Conservation (phyloP, 2,797 vertebrate species). For the Muscicapa striata region DNA sequence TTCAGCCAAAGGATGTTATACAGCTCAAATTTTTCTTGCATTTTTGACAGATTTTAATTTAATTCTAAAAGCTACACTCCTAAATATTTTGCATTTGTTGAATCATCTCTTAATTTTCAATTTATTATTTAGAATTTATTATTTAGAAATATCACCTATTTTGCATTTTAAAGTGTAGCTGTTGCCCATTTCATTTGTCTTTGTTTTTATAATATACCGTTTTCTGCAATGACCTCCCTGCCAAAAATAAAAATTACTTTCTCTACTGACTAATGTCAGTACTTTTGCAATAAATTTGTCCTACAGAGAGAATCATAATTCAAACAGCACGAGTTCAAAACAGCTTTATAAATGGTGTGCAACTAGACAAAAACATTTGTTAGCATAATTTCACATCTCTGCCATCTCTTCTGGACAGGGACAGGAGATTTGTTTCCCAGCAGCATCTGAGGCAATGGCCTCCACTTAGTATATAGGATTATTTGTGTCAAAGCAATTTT, state of each 20-base stretch:
- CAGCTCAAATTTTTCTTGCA: not conserved
- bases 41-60: not conserved
- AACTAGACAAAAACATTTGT: not conserved
- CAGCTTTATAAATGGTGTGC: not conserved
- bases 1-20: not conserved
- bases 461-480: slow-evolving; percentile 8
- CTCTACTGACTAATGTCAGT: not conserved
- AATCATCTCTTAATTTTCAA: not conserved
- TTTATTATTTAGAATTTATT: not conserved
- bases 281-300: slow-evolving; percentile 11
- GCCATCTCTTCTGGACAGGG: not conserved
- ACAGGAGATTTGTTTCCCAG: slow-evolving; percentile 24
- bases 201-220: not conserved
- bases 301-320: not conserved
- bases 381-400: not conserved
- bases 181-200: not conserved
- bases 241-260: slow-evolving; percentile 18
- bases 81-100: not conserved
- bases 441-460: not conserved
- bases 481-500: slow-evolving; percentile 61
- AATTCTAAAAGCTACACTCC: not conserved
- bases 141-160: not conserved
- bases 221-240: not conserved
- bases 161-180: not conserved
- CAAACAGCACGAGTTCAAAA: not conserved